These are phyloP conservation scores for Parotia lawesii DNA, from an alignment of 2,113 vertebrate genomes.

Conservation along the genomic window DNA sequence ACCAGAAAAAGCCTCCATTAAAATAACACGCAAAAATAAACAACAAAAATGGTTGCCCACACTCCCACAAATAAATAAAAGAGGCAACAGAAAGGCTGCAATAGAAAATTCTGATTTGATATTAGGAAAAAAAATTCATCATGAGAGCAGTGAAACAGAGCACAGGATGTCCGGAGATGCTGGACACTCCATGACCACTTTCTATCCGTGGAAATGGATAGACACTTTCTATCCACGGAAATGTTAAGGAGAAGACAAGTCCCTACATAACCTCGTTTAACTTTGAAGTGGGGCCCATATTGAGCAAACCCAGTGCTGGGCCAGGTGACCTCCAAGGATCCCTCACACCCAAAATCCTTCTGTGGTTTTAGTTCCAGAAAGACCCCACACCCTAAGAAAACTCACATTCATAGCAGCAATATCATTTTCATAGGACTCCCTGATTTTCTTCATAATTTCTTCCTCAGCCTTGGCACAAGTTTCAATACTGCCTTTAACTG, in stretches of 20 bases:
- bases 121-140: background rate
- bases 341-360: background rate
- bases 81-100: background rate
- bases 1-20: background rate
- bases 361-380: background rate
- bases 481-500: constrained; percentile 88
- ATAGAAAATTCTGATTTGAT: background rate
- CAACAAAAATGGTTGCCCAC: background rate
- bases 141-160: background rate
- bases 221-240: background rate
- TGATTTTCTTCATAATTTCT: constrained; percentile 97
- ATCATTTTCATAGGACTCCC: constrained; percentile 95
- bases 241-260: background rate
- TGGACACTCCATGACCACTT: background rate
- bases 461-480: constrained; percentile 89
- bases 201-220: background rate
- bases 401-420: constrained; percentile 98
- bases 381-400: background rate
- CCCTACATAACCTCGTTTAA: background rate
- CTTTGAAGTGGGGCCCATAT: fast-evolving
- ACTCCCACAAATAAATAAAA: background rate
- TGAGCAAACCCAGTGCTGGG: background rate
- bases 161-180: background rate
- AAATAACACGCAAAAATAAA: background rate
- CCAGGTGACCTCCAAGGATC: background rate